A percentile compares a stretch with the other conserved stretches of the same genome.
phyloP scores from a whole-genome alignment of 2,888 invertebrate genomes.

The Tinea trinotella region DNA sequence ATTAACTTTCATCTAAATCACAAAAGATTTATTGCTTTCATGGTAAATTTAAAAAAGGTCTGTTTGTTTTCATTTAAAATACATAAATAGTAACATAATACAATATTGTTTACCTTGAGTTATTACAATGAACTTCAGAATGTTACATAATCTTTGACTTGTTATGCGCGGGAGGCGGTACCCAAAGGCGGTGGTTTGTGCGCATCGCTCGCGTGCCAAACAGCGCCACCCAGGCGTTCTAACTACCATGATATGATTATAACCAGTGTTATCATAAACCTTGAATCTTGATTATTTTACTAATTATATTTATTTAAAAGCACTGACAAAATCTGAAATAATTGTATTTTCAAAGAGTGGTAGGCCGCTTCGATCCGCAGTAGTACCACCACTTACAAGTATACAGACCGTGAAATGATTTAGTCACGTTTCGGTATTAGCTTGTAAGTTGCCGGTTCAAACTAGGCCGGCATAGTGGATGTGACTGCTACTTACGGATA shows the following conservation, averaged over 20 bases:
- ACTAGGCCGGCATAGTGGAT: too few relatives aligned
- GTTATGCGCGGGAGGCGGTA: slow-evolving; percentile 48
- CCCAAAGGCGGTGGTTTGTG: slow-evolving; percentile 38
- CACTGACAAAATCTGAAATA: neutral
- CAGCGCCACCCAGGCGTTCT: slow-evolving; percentile 52
- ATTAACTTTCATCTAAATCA: too few relatives aligned
- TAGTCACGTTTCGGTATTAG: too few relatives aligned
- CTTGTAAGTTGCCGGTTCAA: too few relatives aligned
- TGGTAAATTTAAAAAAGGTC: too few relatives aligned
- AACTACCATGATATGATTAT: slow-evolving; percentile 8
- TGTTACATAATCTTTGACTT: slow-evolving; percentile 4
- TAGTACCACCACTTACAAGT: too few relatives aligned
- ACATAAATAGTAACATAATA: neutral
- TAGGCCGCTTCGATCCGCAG: too few relatives aligned
- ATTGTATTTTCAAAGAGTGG: neutral
- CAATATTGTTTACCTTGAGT: neutral
- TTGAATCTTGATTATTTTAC: neutral
- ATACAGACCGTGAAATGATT: too few relatives aligned
- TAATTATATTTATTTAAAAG: neutral
- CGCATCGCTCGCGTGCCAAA: slow-evolving; percentile 52
- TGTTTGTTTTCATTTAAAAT: neutral
- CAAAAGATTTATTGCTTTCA: too few relatives aligned
- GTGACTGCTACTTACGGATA: too few relatives aligned
- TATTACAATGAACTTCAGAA: neutral
- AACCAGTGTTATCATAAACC: neutral